Evolutionary conservation across 2,888 invertebrate genomes (phyloP).

Genomic region (Cheilosia scutellata): DNA sequence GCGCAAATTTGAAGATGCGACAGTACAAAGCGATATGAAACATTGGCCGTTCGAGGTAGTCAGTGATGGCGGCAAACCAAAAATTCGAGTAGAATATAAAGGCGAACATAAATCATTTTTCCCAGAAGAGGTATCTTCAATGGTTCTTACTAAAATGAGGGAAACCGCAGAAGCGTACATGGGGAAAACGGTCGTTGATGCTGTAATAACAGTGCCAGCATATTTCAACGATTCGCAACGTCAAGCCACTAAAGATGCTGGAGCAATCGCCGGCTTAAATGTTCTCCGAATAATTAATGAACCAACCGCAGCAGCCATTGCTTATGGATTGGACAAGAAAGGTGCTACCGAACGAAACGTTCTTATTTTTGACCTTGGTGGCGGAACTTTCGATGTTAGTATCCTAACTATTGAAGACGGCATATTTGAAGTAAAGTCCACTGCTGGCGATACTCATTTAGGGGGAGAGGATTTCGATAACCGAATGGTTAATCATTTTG

Average conservation of each 20-base stretch:
- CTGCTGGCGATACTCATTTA: conserved; percentile 84
- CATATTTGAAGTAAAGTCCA: conserved; percentile 97
- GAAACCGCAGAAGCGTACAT: conserved; percentile 90
- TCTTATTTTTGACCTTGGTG: conserved; percentile 87
- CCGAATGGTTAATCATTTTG: conserved; percentile 94
- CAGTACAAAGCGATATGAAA: conserved; percentile 97
- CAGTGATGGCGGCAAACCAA: conserved; percentile 92
- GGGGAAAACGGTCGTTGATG: conserved; percentile 88
- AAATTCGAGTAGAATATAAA: conserved; percentile 93
- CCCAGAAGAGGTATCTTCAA: conserved; percentile 96
- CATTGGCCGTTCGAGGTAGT: conserved; percentile 97
- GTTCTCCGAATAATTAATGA: conserved; percentile 96
- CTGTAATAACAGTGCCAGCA: conserved; percentile 92
- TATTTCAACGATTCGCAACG: conserved; percentile 91
- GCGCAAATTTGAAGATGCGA: conserved; percentile 93
- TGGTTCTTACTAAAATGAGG: conserved; percentile 97
- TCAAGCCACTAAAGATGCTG: conserved; percentile 94
- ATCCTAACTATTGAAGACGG: conserved; percentile 96
- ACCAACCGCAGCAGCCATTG: conserved; percentile 96
- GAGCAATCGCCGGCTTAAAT: conserved; percentile 92
- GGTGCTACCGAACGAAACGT: conserved; percentile 92
- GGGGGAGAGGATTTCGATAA: conserved; percentile 87
- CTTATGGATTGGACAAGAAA: conserved; percentile 95
- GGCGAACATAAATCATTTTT: conserved; percentile 95
- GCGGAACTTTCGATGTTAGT: conserved; percentile 97